A percentile compares a stretch with the other conserved stretches of the same genome.
Evolutionary conservation across 2,797 vertebrate genomes (phyloP).

Genomic region (Diceros bicornis): DNA sequence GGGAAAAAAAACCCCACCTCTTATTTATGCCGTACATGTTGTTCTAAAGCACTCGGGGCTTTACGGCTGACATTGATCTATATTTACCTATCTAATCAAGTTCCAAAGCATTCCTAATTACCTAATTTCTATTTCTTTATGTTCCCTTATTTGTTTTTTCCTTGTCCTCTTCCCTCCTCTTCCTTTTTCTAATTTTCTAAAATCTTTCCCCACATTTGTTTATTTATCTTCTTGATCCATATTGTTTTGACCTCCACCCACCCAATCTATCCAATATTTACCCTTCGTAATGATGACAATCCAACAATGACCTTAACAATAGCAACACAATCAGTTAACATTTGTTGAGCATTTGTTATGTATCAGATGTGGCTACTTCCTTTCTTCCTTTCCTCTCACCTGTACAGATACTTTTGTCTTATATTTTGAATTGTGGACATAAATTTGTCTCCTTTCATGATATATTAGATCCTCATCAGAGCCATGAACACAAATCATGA

Average conservation of each 20-base stretch:
- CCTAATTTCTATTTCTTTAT: constrained; percentile 28
- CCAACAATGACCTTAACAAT: neutral
- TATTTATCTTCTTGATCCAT: neutral
- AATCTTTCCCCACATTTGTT: neutral
- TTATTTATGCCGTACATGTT: neutral
- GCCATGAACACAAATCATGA: neutral
- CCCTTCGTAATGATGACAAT: neutral
- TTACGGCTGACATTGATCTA: neutral
- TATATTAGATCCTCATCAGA: neutral
- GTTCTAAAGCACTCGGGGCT: neutral
- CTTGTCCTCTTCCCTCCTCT: neutral
- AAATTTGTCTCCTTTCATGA: neutral
- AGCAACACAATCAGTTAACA: neutral
- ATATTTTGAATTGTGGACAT: neutral
- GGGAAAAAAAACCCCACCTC: neutral
- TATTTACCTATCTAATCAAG: neutral
- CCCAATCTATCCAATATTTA: neutral
- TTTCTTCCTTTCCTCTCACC: neutral
- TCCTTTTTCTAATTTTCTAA: neutral
- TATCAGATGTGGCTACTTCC: neutral
- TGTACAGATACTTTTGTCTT: neutral
- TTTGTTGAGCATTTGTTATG: neutral
- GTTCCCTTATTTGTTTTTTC: neutral
- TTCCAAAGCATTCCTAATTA: neutral
- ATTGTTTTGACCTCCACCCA: neutral